Base-by-base conservation (phyloP, 2,888 invertebrate genomes). In the Pharmacophagus antenor region DNA sequence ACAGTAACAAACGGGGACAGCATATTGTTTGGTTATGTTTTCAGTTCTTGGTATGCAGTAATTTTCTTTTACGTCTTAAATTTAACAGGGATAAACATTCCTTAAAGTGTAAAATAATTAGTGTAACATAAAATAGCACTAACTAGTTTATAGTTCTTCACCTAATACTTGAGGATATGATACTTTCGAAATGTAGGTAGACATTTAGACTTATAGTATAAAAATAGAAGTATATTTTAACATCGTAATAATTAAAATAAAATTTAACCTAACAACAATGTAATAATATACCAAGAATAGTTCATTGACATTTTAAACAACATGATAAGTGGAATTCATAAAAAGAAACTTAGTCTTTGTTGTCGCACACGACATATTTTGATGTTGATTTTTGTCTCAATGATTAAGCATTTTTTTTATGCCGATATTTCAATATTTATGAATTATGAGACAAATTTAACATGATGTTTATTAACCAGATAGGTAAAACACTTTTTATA, bases 21-120 rank as follows among this genome's bases (percentile, higher is more conserved):
- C 42, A n/a, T 48, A 37, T 37, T 58, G 60, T 56, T 56, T 60
- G 51, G 55, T 56, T 46, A 50, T 60, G 59, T 55, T 60, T 55
- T 54, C 54, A 54, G 21, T 49, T 48, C 37, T 56, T 44, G 5
- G 37, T 37, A 37, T 15, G n/a, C n/a, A 37, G 37, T 6, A 37
- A 37, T 37, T 37, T 37, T 37, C 15, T n/a, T 37, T 37, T 37
- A n/a, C 37, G n/a, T n/a, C 15, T 2, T 37, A 37, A 37, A n/a
- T 15, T 5, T 37, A n/a, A 37, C 15, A 37, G n/a, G 15, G 37
- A n/a, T n/a, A 4, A 37, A 37, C 15, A n/a, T 31, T 31, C 10
- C 10, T 31, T 31, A 3, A 31, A 12, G 15, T 3, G 12, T 10
- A 15, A 31, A 10, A 31, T 31, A 31, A 2, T 31, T n/a, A n/a